Evolutionary conservation across 2,888 invertebrate species (phyloP).

Genomic region (Lepidonotus clava): DNA sequence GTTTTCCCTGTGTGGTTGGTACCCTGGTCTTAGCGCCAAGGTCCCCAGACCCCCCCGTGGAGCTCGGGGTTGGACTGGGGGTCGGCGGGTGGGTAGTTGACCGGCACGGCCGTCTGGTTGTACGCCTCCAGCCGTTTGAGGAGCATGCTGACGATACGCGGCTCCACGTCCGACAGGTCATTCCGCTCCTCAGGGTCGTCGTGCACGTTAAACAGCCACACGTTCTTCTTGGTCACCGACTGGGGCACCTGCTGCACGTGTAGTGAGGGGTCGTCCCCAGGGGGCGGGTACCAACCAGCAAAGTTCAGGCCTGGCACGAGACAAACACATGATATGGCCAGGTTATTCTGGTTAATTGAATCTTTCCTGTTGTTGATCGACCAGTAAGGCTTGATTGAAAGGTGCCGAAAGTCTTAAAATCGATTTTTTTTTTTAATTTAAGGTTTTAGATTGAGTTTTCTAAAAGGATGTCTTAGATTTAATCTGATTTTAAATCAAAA

Average conservation of each 20-base stretch:
- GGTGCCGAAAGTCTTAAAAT: too few species aligned
- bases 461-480: too few species aligned
- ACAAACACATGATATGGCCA: too few species aligned
- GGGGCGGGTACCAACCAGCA: conserved; percentile 31
- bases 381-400: too few species aligned
- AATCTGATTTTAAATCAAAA: too few species aligned
- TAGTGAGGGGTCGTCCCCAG: not conserved
- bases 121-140: conserved; percentile 69
- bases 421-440: too few species aligned
- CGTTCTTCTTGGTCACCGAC: conserved; percentile 66
- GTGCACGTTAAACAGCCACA: conserved; percentile 77
- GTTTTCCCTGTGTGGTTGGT: too few species aligned
- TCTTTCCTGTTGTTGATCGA: too few species aligned
- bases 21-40: too few species aligned
- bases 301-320: not conserved
- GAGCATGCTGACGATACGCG: conserved; percentile 69
- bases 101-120: conserved; percentile 74
- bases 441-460: too few species aligned
- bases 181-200: conserved; percentile 73
- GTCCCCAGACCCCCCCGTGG: conserved; percentile 77
- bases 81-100: conserved; percentile 72
- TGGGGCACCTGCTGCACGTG: not conserved
- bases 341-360: too few species aligned
- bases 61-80: conserved; percentile 70
- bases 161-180: conserved; percentile 70